Conservation (phyloP, 2,113 vertebrate genomes). For the Phylloscopus trochiloides region DNA sequence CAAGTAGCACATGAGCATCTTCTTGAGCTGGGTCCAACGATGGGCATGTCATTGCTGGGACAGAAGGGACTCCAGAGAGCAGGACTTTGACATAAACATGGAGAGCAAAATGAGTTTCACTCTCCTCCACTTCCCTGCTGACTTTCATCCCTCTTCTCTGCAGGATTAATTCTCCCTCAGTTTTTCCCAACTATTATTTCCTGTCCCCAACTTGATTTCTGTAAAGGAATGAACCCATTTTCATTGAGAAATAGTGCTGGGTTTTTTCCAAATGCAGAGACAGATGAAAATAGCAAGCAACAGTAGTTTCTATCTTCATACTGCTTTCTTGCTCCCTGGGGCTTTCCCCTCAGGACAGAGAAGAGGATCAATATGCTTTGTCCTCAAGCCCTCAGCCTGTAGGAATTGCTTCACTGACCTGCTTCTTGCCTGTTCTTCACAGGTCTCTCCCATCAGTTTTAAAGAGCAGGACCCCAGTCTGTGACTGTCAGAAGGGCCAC, state of each 20-base stretch:
- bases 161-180: neutral
- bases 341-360: neutral
- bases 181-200: neutral
- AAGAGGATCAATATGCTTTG: neutral
- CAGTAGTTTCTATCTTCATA: neutral
- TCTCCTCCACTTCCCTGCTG: neutral
- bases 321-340: neutral
- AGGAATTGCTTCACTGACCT: neutral
- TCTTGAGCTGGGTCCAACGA: neutral
- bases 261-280: neutral
- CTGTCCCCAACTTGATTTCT: neutral
- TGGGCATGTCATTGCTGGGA: neutral
- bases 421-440: neutral
- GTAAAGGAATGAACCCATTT: neutral
- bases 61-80: neutral
- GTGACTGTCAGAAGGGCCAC: neutral
- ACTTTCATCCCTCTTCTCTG: neutral
- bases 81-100: neutral
- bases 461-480: neutral
- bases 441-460: neutral
- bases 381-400: neutral
- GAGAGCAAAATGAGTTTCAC: neutral
- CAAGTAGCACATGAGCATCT: neutral
- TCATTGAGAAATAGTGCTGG: neutral
- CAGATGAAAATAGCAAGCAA: neutral